These are phyloP conservation scores for Malurus elegans DNA, from an alignment of 2,113 vertebrate genomes.

Conservation along the genomic window DNA sequence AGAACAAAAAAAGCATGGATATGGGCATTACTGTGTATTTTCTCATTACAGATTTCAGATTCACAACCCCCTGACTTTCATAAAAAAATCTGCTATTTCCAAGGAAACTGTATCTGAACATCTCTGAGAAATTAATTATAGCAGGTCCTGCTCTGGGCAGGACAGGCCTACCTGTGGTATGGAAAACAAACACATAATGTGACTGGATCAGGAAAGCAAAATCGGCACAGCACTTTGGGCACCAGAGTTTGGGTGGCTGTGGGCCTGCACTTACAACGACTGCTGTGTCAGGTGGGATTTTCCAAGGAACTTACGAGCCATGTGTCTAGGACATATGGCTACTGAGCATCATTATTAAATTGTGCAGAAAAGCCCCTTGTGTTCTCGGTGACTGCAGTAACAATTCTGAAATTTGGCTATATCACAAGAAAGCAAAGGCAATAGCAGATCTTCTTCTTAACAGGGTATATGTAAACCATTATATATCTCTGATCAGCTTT, in stretches of 20 bases:
- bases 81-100: background rate
- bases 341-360: background rate
- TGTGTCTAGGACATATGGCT: background rate
- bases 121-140: background rate
- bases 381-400: background rate
- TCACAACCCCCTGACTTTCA: background rate
- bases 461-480: background rate
- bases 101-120: background rate
- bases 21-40: background rate
- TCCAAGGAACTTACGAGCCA: fast-evolving
- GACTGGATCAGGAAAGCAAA: background rate
- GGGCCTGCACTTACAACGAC: background rate
- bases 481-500: background rate
- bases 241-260: background rate
- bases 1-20: background rate
- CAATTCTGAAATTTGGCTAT: background rate
- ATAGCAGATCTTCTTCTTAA: background rate
- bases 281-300: background rate
- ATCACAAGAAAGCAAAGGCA: background rate
- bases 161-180: background rate
- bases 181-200: background rate
- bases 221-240: background rate
- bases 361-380: background rate
- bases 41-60: constrained; percentile 11
- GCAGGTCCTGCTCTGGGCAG: background rate